Conservation (phyloP, 2,113 vertebrate genomes). For the zebrafish (Danio rerio) region DNA sequence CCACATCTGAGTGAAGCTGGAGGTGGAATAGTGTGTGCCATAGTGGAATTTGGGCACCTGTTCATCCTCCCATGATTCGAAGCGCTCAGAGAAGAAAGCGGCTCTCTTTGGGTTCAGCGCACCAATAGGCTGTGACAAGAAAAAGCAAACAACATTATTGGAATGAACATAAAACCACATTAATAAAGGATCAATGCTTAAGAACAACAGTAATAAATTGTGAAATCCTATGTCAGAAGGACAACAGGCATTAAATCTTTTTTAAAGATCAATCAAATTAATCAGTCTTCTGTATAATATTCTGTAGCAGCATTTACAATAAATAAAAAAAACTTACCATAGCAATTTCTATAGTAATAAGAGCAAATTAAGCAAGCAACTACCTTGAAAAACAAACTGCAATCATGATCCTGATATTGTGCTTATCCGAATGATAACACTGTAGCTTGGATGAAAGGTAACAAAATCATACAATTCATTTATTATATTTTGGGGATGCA, state of each 20-base stretch:
- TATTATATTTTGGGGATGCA: too few relatives aligned
- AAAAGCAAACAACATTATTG: neutral
- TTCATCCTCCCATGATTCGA: conserved; percentile 95
- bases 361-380: too few relatives aligned
- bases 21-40: conserved; percentile 97
- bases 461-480: too few relatives aligned
- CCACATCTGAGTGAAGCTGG: conserved; percentile 94
- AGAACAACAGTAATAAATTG: neutral
- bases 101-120: conserved; percentile 97
- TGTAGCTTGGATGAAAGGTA: too few relatives aligned
- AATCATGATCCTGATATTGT: too few relatives aligned
- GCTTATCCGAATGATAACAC: too few relatives aligned
- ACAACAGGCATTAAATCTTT: neutral
- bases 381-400: too few relatives aligned
- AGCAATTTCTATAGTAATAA: too few relatives aligned
- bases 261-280: too few relatives aligned
- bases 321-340: too few relatives aligned
- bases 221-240: neutral
- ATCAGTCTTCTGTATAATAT: too few relatives aligned
- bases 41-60: conserved; percentile 99
- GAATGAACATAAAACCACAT: conserved; percentile 2
- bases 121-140: conserved; percentile 84
- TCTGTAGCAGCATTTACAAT: too few relatives aligned
- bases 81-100: conserved; percentile 92
- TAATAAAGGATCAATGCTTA: neutral